Percentiles rank a stretch among this genome's conserved stretches.
These are phyloP conservation scores for Chelidonichthys spinosus DNA, from an alignment of 2,797 vertebrate genomes.

Conservation along the genomic window DNA sequence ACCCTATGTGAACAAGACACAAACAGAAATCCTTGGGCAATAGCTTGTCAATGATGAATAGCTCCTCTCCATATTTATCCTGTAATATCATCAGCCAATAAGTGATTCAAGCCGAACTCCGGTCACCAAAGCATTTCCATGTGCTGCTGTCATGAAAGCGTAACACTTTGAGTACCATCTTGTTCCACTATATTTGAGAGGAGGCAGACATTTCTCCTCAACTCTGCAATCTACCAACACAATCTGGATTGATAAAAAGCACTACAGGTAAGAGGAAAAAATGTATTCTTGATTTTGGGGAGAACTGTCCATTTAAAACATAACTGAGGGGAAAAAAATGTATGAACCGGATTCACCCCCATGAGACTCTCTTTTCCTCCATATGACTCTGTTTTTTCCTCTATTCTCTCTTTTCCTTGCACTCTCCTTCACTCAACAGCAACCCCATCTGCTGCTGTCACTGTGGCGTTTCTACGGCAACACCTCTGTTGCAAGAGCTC, in stretches of 20 bases:
- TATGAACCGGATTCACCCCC: slow-evolving; percentile 6
- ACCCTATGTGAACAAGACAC: slow-evolving; percentile 31
- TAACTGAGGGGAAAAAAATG: slow-evolving; percentile 9
- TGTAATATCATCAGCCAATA: background rate
- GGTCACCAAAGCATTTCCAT: background rate
- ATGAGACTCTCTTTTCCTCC: background rate
- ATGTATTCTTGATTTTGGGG: background rate
- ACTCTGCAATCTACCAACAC: background rate
- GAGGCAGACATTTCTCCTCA: background rate
- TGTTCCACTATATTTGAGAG: too few relatives aligned
- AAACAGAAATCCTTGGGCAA: slow-evolving; percentile 12
- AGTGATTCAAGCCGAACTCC: background rate
- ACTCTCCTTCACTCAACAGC: slow-evolving; percentile 33
- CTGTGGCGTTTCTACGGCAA: slow-evolving; percentile 70
- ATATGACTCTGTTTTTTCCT: slow-evolving; percentile 18
- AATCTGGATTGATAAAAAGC: background rate
- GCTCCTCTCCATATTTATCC: background rate
- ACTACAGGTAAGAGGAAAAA: background rate
- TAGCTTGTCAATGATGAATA: slow-evolving; percentile 1
- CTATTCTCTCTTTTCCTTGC: slow-evolving; percentile 13
- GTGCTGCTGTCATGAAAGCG: background rate
- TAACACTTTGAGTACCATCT: too few relatives aligned
- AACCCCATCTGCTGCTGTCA: slow-evolving; percentile 69
- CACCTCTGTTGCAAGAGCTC: slow-evolving; percentile 40
- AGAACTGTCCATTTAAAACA: background rate